Percentiles rank a stretch among this genome's conserved stretches.
Evolutionary conservation across 2,888 invertebrate genomes (phyloP).

Genomic region (Archaeoteleia sp.): DNA sequence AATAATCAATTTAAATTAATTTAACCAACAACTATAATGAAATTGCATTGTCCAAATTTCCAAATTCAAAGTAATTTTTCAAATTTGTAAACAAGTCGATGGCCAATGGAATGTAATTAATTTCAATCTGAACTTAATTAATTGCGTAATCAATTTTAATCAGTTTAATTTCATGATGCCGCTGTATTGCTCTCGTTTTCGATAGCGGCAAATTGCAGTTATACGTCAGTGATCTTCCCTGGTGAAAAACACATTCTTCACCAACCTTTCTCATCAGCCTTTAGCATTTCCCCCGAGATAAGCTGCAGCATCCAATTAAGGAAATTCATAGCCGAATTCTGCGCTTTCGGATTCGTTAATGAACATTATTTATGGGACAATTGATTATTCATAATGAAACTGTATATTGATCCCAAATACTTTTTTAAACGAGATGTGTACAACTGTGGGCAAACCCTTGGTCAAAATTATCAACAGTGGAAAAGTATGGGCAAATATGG

Average conservation of each 20-base stretch:
- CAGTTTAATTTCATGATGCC: too few species aligned
- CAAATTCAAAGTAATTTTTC: too few species aligned
- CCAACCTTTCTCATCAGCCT: conserved; percentile 41
- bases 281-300: conserved; percentile 47
- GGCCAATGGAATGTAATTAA: too few species aligned
- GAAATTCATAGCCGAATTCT: conserved; percentile 34
- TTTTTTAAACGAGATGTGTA: background rate
- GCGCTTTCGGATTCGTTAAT: conserved; percentile 20
- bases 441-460: background rate
- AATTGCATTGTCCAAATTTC: too few species aligned
- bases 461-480: conserved; percentile 4
- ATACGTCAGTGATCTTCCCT: conserved; percentile 10
- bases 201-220: background rate
- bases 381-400: conserved; percentile 16
- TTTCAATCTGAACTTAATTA: too few species aligned
- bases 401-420: too few species aligned
- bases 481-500: too few species aligned
- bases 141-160: too few species aligned
- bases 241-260: conserved; percentile 33
- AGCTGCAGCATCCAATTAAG: conserved; percentile 40
- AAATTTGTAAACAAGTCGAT: too few species aligned
- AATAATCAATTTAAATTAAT: too few species aligned
- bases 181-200: too few species aligned
- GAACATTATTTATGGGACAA: conserved; percentile 7
- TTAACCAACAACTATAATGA: too few species aligned